These are phyloP conservation scores for Charina bottae DNA, from an alignment of 2,113 vertebrate genomes.

Conservation along the genomic window DNA sequence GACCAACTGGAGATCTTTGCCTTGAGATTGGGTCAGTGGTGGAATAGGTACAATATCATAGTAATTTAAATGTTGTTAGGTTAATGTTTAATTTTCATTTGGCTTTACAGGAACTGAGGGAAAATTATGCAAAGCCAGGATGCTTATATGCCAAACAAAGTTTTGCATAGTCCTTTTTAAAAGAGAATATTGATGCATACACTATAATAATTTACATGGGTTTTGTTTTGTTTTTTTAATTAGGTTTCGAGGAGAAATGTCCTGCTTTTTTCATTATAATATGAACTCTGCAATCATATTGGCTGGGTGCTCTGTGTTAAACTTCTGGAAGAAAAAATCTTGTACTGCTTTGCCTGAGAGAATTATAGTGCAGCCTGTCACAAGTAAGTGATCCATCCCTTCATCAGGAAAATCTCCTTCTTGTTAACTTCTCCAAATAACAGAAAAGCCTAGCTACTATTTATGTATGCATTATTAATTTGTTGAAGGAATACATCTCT, in stretches of 20 bases:
- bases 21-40: slow-evolving; percentile 24
- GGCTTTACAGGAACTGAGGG: slow-evolving; percentile 20
- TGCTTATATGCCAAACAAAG: slow-evolving; percentile 35
- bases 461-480: neutral
- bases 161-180: slow-evolving; percentile 49
- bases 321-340: neutral
- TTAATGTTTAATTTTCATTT: slow-evolving; percentile 36
- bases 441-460: neutral
- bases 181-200: neutral
- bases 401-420: neutral
- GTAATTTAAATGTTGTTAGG: slow-evolving; percentile 53
- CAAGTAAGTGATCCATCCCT: neutral
- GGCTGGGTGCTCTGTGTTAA: neutral
- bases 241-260: neutral
- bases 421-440: neutral
- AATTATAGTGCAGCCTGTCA: neutral
- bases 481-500: neutral
- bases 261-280: neutral
- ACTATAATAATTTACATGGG: slow-evolving; percentile 19
- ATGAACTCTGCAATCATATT: neutral
- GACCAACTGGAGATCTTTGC: neutral
- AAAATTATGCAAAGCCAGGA: slow-evolving; percentile 31
- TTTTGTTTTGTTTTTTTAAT: neutral
- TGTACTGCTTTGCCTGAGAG: neutral
- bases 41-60: slow-evolving; percentile 32